These are phyloP conservation scores for Drosophila murphyi DNA, from an alignment of 1,140 invertebrate species.

Conservation along the genomic window DNA sequence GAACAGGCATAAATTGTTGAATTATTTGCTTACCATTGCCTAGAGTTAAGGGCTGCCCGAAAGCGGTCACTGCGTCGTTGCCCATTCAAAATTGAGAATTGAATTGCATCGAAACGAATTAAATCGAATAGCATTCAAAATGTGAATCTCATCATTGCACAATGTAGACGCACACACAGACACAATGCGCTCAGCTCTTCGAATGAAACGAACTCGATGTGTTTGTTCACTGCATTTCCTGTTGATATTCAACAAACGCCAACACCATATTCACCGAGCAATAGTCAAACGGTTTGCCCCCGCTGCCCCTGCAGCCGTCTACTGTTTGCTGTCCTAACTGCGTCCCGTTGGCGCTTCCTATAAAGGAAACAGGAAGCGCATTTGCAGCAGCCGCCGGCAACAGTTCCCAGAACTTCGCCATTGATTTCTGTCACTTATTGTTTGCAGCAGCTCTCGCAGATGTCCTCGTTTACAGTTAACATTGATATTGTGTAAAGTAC, in stretches of 20 bases:
- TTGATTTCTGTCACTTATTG: conserved; percentile 75
- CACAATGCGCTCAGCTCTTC: conserved; percentile 46
- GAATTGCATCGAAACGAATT: conserved; percentile 56
- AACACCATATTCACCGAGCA: conserved; percentile 22
- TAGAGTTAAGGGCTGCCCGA: conserved; percentile 30
- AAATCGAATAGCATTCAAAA: conserved; percentile 61
- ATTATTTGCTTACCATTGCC: conserved; percentile 66
- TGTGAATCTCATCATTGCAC: conserved; percentile 31
- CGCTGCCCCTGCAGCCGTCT: background rate
- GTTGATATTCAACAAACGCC: conserved; percentile 82
- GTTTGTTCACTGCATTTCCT: conserved; percentile 83
- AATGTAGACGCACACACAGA: conserved; percentile 34
- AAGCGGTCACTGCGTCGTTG: conserved; percentile 30
- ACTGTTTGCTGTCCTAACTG: conserved; percentile 29
- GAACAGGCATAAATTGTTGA: conserved; percentile 56
- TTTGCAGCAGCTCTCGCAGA: conserved; percentile 44
- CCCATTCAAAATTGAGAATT: conserved; percentile 51
- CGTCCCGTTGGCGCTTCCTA: conserved; percentile 27
- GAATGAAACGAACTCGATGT: conserved; percentile 52
- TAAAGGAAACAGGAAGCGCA: conserved; percentile 75
- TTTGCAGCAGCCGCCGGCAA: conserved; percentile 54
- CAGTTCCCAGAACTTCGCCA: conserved; percentile 53
- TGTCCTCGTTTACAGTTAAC: conserved; percentile 27
- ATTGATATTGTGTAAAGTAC: background rate
- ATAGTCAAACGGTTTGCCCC: conserved; percentile 28